These are phyloP conservation scores for Folsomia manolachei DNA, from an alignment of 2,888 invertebrate species.

Conservation along the genomic window DNA sequence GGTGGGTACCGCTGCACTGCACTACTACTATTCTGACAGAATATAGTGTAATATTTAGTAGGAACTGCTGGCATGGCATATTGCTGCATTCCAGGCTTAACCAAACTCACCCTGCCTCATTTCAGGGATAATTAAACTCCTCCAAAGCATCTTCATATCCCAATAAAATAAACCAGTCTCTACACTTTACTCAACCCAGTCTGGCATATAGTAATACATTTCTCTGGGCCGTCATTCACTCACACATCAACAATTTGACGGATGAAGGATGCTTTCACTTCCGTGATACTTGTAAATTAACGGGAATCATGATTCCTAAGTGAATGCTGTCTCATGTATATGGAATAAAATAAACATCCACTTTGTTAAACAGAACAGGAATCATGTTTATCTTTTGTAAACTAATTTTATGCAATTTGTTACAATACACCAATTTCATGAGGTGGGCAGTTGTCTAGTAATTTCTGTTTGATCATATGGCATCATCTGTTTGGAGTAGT, in stretches of 20 bases:
- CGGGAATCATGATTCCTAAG: background rate
- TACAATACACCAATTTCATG: background rate
- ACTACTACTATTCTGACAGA: no score
- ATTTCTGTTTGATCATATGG: conserved; percentile 2
- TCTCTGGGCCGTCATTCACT: background rate
- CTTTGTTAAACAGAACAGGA: no score
- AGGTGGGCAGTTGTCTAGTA: no score
- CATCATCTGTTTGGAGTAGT: background rate
- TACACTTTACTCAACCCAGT: background rate
- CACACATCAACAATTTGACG: background rate
- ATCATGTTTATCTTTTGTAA: background rate
- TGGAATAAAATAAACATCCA: background rate
- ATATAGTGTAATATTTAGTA: no score
- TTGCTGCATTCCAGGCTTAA: conserved; percentile 22
- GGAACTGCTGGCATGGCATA: conserved; percentile 18
- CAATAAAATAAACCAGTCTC: conserved; percentile 6
- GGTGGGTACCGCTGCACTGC: background rate
- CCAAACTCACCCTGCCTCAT: conserved; percentile 26
- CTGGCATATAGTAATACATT: background rate
- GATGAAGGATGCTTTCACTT: background rate
- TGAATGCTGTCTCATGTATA: background rate
- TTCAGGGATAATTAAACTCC: conserved; percentile 28
- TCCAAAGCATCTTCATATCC: conserved; percentile 24
- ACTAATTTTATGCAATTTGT: background rate
- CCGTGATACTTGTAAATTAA: background rate